phyloP scores from a whole-genome alignment of 2,797 vertebrate genomes.

The Diplodus sargus region DNA sequence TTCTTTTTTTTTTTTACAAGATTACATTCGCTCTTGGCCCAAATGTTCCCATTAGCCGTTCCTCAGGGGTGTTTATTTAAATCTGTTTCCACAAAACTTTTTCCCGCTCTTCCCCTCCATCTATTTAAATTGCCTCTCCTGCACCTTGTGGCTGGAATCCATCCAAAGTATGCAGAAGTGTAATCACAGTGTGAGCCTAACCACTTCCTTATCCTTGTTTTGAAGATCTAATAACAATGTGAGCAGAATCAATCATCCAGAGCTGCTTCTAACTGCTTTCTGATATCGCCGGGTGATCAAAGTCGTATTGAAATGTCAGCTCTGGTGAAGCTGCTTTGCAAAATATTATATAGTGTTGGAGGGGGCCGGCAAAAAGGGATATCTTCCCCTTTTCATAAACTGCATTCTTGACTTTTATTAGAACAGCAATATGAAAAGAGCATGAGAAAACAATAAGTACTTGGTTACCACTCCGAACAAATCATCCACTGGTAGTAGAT shows the following conservation, averaged over 20 bases:
- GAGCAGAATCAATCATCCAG: slow-evolving; percentile 73
- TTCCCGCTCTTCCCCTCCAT: slow-evolving; percentile 61
- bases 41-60: slow-evolving; percentile 47
- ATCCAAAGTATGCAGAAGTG: slow-evolving; percentile 76
- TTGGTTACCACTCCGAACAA: slow-evolving; percentile 7
- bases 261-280: slow-evolving; percentile 42
- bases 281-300: slow-evolving; percentile 52
- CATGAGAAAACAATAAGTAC: slow-evolving; percentile 57
- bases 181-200: slow-evolving; percentile 69
- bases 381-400: slow-evolving; percentile 30
- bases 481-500: slow-evolving; percentile 48
- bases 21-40: slow-evolving; percentile 53
- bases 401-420: slow-evolving; percentile 46
- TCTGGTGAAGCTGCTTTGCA: slow-evolving; percentile 26
- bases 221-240: slow-evolving; percentile 71
- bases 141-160: slow-evolving; percentile 75
- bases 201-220: slow-evolving; percentile 73
- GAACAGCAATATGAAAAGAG: slow-evolving; percentile 30
- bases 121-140: slow-evolving; percentile 66
- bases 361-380: slow-evolving; percentile 7
- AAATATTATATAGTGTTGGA: slow-evolving; percentile 27
- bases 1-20: slow-evolving; percentile 30
- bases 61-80: slow-evolving; percentile 64
- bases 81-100: slow-evolving; percentile 63
- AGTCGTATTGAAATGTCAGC: slow-evolving; percentile 39